These are phyloP conservation scores for Corbicula japonica DNA, from an alignment of 2,888 invertebrate genomes.

Conservation along the genomic window DNA sequence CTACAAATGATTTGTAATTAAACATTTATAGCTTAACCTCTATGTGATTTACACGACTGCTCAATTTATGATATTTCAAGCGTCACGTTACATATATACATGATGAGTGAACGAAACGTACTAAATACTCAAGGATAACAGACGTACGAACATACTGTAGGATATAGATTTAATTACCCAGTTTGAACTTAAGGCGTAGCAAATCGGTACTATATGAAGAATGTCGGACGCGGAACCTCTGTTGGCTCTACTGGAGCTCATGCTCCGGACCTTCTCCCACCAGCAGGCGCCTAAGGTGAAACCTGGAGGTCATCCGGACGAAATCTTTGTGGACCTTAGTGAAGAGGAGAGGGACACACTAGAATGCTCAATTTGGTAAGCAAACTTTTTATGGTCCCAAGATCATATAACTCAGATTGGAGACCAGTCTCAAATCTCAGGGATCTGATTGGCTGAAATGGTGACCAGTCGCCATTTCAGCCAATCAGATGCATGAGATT, in stretches of 20 bases:
- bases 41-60: too few relatives aligned
- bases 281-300: constrained; percentile 74
- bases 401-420: too few relatives aligned
- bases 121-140: too few relatives aligned
- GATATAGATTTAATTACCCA: too few relatives aligned
- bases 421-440: too few relatives aligned
- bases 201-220: not conserved
- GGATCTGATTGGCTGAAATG: too few relatives aligned
- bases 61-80: too few relatives aligned
- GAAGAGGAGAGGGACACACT: constrained; percentile 82
- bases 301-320: constrained; percentile 84
- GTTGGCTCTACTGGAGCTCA: constrained; percentile 78
- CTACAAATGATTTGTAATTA: constrained; percentile 20
- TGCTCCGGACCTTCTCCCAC: constrained; percentile 71
- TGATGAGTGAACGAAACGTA: too few relatives aligned
- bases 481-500: too few relatives aligned
- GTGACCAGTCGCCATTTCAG: too few relatives aligned
- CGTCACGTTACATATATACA: too few relatives aligned
- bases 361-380: constrained; percentile 84
- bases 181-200: not conserved
- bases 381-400: not conserved
- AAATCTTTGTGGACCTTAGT: constrained; percentile 82
- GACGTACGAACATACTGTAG: too few relatives aligned
- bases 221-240: constrained; percentile 73
- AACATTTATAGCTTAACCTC: constrained; percentile 18